phyloP scores from a whole-genome alignment of 2,888 invertebrate species.

The Ormyrus rosae region DNA sequence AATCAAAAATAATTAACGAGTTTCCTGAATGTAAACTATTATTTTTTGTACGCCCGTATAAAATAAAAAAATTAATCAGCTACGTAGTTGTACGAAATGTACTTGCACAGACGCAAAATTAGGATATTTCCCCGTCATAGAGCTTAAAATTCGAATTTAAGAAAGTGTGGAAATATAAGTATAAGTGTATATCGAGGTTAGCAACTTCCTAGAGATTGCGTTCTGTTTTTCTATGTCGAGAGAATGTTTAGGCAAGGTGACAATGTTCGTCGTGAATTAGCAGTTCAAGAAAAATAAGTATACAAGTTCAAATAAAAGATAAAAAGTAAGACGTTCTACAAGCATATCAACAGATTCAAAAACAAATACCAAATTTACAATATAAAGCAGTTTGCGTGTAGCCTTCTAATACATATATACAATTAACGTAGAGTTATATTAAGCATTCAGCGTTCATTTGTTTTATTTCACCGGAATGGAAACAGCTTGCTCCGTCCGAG shows the following conservation, averaged over 20 bases:
- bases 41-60: neutral
- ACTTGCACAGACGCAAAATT: neutral
- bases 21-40: conserved; percentile 5
- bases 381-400: conserved; percentile 1
- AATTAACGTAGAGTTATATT: too few species aligned
- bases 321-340: conserved; percentile 19
- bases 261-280: neutral
- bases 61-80: neutral
- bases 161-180: conserved; percentile 2
- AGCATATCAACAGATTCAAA: conserved; percentile 32
- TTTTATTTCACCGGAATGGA: neutral
- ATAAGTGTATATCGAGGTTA: conserved; percentile 25
- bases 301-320: neutral
- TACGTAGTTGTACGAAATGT: neutral
- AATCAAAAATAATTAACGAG: conserved; percentile 7
- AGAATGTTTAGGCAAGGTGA: neutral
- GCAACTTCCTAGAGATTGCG: neutral
- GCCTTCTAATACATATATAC: neutral
- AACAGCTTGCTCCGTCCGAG: neutral
- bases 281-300: neutral
- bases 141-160: conserved; percentile 41
- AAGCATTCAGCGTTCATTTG: too few species aligned
- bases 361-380: conserved; percentile 5
- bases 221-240: conserved; percentile 6
- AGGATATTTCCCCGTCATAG: neutral